Percentiles rank a stretch among this genome's conserved stretches.
phyloP scores from a whole-genome alignment of 2,888 invertebrate genomes.

The Nemoura dubitans region DNA sequence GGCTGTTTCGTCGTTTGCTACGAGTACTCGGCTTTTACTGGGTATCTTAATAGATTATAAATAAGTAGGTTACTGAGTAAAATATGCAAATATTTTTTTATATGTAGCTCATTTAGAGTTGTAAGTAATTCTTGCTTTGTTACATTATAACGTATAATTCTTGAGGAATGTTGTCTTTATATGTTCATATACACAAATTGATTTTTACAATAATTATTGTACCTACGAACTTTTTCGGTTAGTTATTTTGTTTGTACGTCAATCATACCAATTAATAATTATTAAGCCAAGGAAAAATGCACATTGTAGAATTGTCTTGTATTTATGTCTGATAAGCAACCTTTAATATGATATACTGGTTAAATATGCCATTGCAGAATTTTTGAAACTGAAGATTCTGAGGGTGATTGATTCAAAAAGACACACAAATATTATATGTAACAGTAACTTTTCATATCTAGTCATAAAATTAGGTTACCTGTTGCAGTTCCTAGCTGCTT shows the following conservation, averaged over 20 bases:
- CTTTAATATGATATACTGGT: too few relatives aligned
- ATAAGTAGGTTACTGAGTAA: background rate
- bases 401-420: background rate
- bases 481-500: background rate
- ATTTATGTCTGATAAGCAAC: background rate
- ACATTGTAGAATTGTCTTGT: background rate
- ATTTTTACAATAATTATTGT: too few relatives aligned
- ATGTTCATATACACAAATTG: background rate
- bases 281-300: background rate
- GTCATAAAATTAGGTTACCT: background rate
- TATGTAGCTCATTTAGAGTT: background rate
- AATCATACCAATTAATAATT: background rate
- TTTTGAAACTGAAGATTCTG: too few relatives aligned
- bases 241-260: background rate
- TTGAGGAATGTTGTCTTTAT: background rate
- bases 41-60: background rate
- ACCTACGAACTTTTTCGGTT: too few relatives aligned
- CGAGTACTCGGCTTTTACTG: background rate
- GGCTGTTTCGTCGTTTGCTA: background rate
- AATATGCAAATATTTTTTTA: slow-evolving; percentile 9
- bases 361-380: too few relatives aligned
- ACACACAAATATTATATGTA: background rate
- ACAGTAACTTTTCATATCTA: background rate
- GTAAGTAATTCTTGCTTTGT: background rate
- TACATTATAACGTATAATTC: background rate